Evolutionary conservation across 2,888 invertebrate genomes (phyloP), one percentile per base, ranked within the genome.

Genomic region (Microctonus hyperodae): DNA sequence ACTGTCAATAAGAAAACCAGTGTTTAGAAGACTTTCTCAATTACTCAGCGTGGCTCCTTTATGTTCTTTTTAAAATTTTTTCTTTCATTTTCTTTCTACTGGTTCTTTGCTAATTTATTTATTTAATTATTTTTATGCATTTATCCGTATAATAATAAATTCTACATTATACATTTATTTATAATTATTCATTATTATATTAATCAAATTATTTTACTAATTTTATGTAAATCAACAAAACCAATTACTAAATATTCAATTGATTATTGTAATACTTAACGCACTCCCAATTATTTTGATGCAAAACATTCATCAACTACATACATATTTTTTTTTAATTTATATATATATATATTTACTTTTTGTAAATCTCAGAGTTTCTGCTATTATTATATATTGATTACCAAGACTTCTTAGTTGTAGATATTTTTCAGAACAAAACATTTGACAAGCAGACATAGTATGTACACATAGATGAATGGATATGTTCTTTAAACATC

Each of bases 1-100:
- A 59, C 58, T 59, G 58, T 59, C 44, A 59, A 44, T 59, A 59
- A 59, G 44, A 44, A 10, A 66, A 58, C 50, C 66, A 68, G 58
- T 66, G 55, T 72, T 68, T 28, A 28, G 28, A 28, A 59, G 64
- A 69, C 70, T 61, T 62, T 60, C 62, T 64, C 65, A 16, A 37
- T 65, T 25, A 65, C 48, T 64, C 59, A 65, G 65, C 62, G 57
- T 68, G 60, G 60, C 62, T 65, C 57, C 62, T 51, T 61, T 56
- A 63, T 68, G 23, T 67, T 62, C 62, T 20, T 55, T 16, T 60
- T 23, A n/a, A n/a, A n/a, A n/a, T n/a, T 48, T 51, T 64, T 59
- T 59, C 31, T 13, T 63, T 48, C 61, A n/a, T n/a, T n/a, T n/a
- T n/a, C n/a, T n/a, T n/a, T n/a, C n/a, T n/a, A n/a, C n/a, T n/a